phyloP scores from a whole-genome alignment of 1,140 invertebrate species.

The Drosophila subobscura region DNA sequence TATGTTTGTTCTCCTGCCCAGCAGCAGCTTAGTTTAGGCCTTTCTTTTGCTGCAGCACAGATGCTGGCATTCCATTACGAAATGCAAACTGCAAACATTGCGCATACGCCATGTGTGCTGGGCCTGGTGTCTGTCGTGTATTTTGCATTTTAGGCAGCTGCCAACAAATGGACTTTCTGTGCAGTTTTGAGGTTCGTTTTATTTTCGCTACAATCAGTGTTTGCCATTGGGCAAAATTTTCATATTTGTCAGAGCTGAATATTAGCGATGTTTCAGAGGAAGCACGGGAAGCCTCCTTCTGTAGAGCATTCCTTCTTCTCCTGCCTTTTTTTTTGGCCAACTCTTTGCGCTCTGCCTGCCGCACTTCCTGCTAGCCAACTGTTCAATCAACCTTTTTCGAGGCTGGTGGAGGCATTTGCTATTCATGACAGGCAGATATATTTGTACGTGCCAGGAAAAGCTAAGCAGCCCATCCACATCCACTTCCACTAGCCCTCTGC shows the following conservation, averaged over 20 bases:
- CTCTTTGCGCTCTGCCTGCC: slow-evolving; percentile 31
- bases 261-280: no score
- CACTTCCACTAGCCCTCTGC: slow-evolving; percentile 16
- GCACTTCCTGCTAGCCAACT: slow-evolving; percentile 52
- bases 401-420: slow-evolving; percentile 64
- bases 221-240: no score
- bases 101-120: slow-evolving; percentile 70
- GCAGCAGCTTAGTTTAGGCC: slow-evolving; percentile 53
- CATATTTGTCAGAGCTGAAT: no score
- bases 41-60: slow-evolving; percentile 48
- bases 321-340: neutral
- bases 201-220: neutral
- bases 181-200: slow-evolving; percentile 12
- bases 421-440: slow-evolving; percentile 74
- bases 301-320: slow-evolving; percentile 14
- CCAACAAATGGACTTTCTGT: slow-evolving; percentile 33
- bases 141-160: slow-evolving; percentile 48
- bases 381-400: slow-evolving; percentile 70
- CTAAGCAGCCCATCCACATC: slow-evolving; percentile 54
- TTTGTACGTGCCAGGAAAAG: slow-evolving; percentile 77
- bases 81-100: slow-evolving; percentile 61
- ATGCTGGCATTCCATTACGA: slow-evolving; percentile 58
- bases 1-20: slow-evolving; percentile 46
- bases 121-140: slow-evolving; percentile 19
- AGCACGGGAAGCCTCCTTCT: no score